Percentiles rank a stretch among this genome's conserved stretches.
These are phyloP conservation scores for Axinella damicornis DNA, from an alignment of 37 sponge, comb jelly and placozoan species.

Conservation along the genomic window DNA sequence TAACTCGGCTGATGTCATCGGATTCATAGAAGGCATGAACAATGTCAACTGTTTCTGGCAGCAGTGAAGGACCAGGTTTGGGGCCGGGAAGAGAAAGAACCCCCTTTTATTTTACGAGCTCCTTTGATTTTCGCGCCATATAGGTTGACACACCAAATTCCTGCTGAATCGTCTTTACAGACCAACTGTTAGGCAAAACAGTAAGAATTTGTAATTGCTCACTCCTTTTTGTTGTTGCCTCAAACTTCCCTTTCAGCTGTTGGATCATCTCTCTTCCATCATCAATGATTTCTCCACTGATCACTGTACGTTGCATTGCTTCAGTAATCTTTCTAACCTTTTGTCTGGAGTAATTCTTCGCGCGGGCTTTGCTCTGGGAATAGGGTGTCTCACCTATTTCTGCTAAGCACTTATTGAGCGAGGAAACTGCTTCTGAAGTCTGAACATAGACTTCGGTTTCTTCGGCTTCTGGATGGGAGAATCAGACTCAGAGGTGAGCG, in stretches of 20 bases:
- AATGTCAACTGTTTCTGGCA: conserved; percentile 24
- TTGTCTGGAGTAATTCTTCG: background rate
- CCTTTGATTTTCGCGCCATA: conserved; percentile 44
- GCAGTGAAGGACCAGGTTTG: conserved; percentile 30
- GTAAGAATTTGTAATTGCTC: conserved; percentile 51
- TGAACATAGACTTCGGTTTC: too few species aligned
- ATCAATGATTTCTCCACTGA: conserved; percentile 7
- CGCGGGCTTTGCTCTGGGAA: background rate
- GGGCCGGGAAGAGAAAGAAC: conserved; percentile 46
- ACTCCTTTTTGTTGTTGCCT: conserved; percentile 33
- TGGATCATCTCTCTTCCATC: conserved; percentile 40
- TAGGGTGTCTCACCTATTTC: conserved; percentile 37
- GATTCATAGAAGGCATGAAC: conserved; percentile 30
- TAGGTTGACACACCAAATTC: conserved; percentile 49
- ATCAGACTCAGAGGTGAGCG: background rate
- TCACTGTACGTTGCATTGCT: background rate
- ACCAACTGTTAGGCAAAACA: conserved; percentile 50
- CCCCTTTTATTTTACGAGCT: conserved; percentile 48
- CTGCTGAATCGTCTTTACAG: conserved; percentile 18
- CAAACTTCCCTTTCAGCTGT: conserved; percentile 59
- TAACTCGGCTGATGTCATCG: conserved; percentile 39
- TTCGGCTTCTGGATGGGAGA: too few species aligned
- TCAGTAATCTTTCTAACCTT: conserved; percentile 30
- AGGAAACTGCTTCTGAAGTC: too few species aligned
- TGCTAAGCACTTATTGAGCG: too few species aligned